These are phyloP conservation scores for Drosophila azteca DNA, from an alignment of 1,140 invertebrate species.

Conservation along the genomic window DNA sequence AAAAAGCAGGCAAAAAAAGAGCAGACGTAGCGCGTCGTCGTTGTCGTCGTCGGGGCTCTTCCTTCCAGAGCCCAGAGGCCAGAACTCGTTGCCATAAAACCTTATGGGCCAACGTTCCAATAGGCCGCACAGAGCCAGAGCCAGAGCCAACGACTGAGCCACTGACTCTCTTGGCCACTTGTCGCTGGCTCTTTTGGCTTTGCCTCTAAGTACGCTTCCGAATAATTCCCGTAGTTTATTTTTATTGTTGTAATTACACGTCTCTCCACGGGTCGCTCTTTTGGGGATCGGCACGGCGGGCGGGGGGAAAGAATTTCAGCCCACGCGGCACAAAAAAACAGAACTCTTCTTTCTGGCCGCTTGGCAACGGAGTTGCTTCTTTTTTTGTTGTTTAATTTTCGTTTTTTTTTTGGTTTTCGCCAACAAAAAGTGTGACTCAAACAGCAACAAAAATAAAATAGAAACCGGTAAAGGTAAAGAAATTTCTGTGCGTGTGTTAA, in stretches of 20 bases:
- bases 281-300: constrained; percentile 8
- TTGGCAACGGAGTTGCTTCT: constrained; percentile 5
- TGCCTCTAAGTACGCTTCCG: constrained; percentile 65
- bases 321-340: constrained; percentile 22
- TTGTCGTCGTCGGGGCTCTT: constrained; percentile 1
- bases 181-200: constrained; percentile 52
- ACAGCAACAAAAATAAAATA: constrained; percentile 27
- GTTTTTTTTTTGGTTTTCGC: constrained; percentile 42
- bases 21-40: constrained; percentile 39
- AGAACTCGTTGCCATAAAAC: constrained; percentile 58
- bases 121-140: constrained; percentile 59
- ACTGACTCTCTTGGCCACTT: constrained; percentile 53
- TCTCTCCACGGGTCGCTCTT: constrained; percentile 14
- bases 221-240: constrained; percentile 80
- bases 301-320: constrained; percentile 1
- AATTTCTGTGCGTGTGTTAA: constrained; percentile 76
- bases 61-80: constrained; percentile 7
- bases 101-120: constrained; percentile 76
- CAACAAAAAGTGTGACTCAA: constrained; percentile 43
- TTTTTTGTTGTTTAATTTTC: neutral
- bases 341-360: constrained; percentile 21
- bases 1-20: constrained; percentile 11
- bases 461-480: constrained; percentile 75
- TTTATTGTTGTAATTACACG: constrained; percentile 82
- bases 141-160: constrained; percentile 12